These are phyloP conservation scores for Macrophya alboannulata DNA, from an alignment of 2,888 invertebrate species.

Conservation along the genomic window DNA sequence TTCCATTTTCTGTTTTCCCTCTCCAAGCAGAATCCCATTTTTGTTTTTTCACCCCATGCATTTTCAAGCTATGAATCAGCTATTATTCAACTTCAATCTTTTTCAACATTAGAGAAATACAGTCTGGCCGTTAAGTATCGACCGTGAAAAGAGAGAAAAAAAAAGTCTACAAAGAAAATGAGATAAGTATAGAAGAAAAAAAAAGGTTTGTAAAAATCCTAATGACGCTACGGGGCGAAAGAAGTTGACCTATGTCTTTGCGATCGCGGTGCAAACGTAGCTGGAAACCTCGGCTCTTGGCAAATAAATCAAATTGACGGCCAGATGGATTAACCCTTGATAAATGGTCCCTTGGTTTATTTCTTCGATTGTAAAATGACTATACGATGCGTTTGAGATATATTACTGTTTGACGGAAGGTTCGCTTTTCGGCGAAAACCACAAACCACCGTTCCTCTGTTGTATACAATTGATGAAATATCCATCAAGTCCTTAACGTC, in stretches of 20 bases:
- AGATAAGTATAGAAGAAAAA: conserved; percentile 20
- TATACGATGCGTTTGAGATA: conserved; percentile 3
- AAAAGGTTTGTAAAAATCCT: conserved; percentile 36
- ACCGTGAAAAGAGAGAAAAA: neutral
- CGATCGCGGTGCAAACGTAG: conserved; percentile 12
- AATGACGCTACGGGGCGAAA: conserved; percentile 22
- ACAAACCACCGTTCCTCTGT: neutral
- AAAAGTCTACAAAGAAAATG: neutral
- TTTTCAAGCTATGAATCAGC: neutral
- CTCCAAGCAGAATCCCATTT: neutral
- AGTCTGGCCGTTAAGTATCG: neutral
- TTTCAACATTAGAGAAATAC: neutral
- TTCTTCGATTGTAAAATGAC: conserved; percentile 18
- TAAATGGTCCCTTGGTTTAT: conserved; percentile 39
- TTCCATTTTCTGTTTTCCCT: neutral
- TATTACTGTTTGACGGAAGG: neutral
- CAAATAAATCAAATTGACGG: conserved; percentile 45
- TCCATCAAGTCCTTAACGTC: neutral
- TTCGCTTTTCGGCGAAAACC: neutral
- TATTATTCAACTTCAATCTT: neutral
- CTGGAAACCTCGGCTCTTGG: conserved; percentile 27
- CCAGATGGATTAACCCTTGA: conserved; percentile 47
- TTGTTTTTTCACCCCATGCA: conserved; percentile 13
- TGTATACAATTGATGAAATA: neutral
- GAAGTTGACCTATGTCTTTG: conserved; percentile 25